These are phyloP conservation scores for Julus scanicus DNA, from an alignment of 2,888 invertebrate species.

Conservation along the genomic window DNA sequence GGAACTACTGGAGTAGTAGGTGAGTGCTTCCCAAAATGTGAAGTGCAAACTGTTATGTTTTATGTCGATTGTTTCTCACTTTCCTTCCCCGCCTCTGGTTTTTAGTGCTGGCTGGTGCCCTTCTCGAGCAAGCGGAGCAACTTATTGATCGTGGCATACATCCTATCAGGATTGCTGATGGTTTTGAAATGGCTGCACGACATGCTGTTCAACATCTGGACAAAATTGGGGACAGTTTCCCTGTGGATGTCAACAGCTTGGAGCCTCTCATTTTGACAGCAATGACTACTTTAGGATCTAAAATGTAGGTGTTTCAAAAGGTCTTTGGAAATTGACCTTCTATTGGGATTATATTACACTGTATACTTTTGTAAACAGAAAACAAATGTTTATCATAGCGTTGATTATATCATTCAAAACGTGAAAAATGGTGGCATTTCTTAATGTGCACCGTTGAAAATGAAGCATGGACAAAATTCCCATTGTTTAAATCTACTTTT, in stretches of 20 bases:
- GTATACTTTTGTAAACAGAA: too few species aligned
- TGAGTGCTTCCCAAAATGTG: constrained; percentile 62
- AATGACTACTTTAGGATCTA: constrained; percentile 98
- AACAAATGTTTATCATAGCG: too few species aligned
- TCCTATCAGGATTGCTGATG: constrained; percentile 98
- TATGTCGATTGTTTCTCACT: too few species aligned
- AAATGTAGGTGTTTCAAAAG: constrained; percentile 86
- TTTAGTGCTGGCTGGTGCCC: constrained; percentile 81
- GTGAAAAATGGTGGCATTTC: not conserved
- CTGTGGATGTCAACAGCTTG: constrained; percentile 82
- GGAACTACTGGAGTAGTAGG: constrained; percentile 98
- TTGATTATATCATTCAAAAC: constrained; percentile 97
- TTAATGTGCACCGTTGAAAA: not conserved
- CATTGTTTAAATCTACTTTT: not conserved
- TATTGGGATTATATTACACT: too few species aligned
- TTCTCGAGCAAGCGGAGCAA: constrained; percentile 93
- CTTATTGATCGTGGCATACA: constrained; percentile 97
- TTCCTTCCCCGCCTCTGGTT: constrained; percentile 57
- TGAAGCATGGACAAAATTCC: constrained; percentile 38
- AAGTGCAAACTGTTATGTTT: not conserved
- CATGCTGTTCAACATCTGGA: constrained; percentile 87
- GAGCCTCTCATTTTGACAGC: constrained; percentile 94
- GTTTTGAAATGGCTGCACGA: constrained; percentile 96
- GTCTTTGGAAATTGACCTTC: not conserved
- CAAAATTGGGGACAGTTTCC: constrained; percentile 87